Base-by-base conservation (phyloP, 30 jellyfish, hydroid and myxozoan species). In the Aurelia sp. region DNA sequence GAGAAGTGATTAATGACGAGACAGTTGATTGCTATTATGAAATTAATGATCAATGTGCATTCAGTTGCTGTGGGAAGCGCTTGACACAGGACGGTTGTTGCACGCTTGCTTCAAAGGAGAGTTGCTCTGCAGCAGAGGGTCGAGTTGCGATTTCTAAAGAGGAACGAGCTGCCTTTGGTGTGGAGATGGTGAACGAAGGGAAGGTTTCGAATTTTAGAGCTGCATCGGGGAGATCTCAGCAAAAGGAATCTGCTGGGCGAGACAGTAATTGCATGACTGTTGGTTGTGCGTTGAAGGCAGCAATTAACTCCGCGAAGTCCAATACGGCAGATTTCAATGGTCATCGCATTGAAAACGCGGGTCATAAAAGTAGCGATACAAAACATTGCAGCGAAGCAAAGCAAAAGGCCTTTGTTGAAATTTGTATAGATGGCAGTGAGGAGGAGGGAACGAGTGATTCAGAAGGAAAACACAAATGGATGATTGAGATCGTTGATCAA, bases 381-480 rank as follows among this genome's bases (percentile, higher is more conserved):
- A 73, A 72, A 13, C 87, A 33, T 33, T 10, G 38, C 88, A 84
- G 57, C 67, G 88, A 40, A 33, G 88, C 93, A 72, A 55, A 84
- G 53, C 82, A 77, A 19, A 71, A 66, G 33, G 63, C 93, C 15
- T 50, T 84, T 84, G 93, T 84, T 17, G 77, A 82, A 41, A 19
- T 84, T 84, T 72, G 79, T 66, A 84, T 84, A 24, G 88, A 66
- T 22, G 59, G 82, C 77, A 73, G 70, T 63, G 85, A 40, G 60
- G 81, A 82, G 59, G 82, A 38, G 75, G 82, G 31, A 5, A 61
- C 50, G 52, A 66, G 35, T 72, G 76, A 66, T 47, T 38, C 60
- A 13, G 88, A 63, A 70, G 55, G 62, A 27, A 38, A 63, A 62
- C 55, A 6, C 55, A 72, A 84, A 73, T 84, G 93, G 93, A 52